Conservation (phyloP, 2,888 invertebrate species). For the Megalurothrips usitatus region DNA sequence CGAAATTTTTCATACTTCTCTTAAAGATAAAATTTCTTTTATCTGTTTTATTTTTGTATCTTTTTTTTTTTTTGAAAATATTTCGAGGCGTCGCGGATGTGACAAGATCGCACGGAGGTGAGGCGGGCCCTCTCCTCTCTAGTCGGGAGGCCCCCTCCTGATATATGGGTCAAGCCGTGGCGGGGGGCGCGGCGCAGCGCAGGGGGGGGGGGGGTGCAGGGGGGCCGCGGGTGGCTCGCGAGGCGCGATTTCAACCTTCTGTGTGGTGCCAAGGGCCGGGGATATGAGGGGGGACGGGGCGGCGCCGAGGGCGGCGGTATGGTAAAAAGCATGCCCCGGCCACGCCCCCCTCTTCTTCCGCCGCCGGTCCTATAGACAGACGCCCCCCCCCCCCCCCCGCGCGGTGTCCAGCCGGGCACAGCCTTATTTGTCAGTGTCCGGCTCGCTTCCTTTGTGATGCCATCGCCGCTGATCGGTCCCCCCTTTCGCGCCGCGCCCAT, state of each 20-base stretch:
- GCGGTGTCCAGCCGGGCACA: not conserved
- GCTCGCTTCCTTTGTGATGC: conserved; percentile 21
- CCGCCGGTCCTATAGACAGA: not conserved
- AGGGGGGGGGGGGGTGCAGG: no score
- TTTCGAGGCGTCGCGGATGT: no score
- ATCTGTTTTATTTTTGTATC: no score
- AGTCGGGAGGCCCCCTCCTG: no score
- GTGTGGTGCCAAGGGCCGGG: not conserved
- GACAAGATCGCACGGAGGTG: no score
- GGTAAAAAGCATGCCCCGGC: not conserved
- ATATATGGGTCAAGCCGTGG: no score
- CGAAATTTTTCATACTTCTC: no score
- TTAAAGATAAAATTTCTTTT: no score
- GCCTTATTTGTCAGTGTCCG: conserved; percentile 25
- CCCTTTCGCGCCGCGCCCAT: not conserved
- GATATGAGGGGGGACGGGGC: not conserved
- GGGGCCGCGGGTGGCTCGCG: not conserved
- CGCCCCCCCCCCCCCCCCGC: not conserved
- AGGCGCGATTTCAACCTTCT: not conserved
- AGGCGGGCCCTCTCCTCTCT: no score
- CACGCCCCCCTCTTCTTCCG: not conserved
- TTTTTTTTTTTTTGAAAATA: no score
- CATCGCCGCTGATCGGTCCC: conserved; percentile 4
- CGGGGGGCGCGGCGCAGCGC: not conserved
- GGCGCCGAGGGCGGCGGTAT: not conserved